Base-by-base conservation (phyloP, 2,888 invertebrate genomes). In the Rhaphigaster nebulosa region DNA sequence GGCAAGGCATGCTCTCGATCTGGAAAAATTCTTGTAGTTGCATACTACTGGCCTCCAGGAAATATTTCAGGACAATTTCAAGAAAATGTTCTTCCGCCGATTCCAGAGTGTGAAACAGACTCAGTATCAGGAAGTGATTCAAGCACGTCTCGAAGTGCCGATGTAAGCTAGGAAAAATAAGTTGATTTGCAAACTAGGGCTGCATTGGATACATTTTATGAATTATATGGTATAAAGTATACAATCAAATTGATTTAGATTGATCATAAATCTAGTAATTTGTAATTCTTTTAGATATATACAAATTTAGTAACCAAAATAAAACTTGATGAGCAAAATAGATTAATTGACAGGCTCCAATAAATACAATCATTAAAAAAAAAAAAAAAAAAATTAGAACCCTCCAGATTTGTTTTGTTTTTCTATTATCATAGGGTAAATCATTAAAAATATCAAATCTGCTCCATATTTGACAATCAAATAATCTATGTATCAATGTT, bases 21-120 rank as follows among this genome's bases (percentile, higher is more conserved):
- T 29, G 97, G 97, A 26, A 97, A 97, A 93, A 95, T 97, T 87
- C 96, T 97, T 92, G 97, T 98, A 0, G 98, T 98, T 1, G 97
- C 97, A 29, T 97, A 97, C 94, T 98, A 98, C 93, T 95, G 96
- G 70, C 97, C 98, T 0, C 96, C 97, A 0, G 98, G 97, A 50
- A 98, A 98, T 94, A 93, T 95, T 60, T 95, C 96, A 2, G 97
- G 97, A 15, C 95, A 95, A 45, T 97, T 97, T 93, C 95, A 96
- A 93, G 95, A 95, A 90, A 98, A 98, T 94, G 97, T 98, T n/a
- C 94, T 96, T 87, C 96, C 96, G 0, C 97, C 97, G 0, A 93
- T 95, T 91, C 96, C 96, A n/a, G 96, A 96, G 92, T 95, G 94
- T 93, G 94, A 94, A 92, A 94, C 91, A 54, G 92, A 92, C 90